Evolutionary conservation across 2,888 invertebrate genomes (phyloP), one percentile per base, ranked within the genome.

Genomic region (Imbricaverruca yamaguchii): DNA sequence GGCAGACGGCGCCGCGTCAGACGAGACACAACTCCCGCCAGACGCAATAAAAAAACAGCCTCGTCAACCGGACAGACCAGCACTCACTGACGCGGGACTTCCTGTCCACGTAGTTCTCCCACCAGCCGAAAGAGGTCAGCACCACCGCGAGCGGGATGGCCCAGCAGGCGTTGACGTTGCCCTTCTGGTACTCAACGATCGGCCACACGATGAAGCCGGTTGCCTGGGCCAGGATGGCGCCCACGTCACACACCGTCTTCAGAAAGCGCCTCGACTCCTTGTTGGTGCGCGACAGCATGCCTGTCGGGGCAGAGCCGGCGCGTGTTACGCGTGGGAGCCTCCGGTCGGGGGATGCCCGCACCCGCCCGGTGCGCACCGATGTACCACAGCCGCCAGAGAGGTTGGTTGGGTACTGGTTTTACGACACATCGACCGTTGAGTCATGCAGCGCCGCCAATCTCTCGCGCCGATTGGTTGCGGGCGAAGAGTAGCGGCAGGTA

Each of bases 71-170:
- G 9, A 10, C n/a, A 7, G 63, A n/a, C 63, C 21, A 18, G 55
- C 21, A 74, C 74, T 74, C 21, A 92, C 92, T 92, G 83, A 96
- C 90, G 0, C 95, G 93, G 82, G 97, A 96, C 85, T 94, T 92
- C 82, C 92, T 90, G 82, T 94, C 93, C 1, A 97, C 94, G 86
- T 95, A 98, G 88, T 98, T 98, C 88, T 98, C 98, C 98, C 98
- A 98, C 96, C 97, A 98, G 55, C 95, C 95, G 67, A 95, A 90
- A 0, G 98, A 98, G 83, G 96, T 93, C 85, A 96, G 91, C 81
- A 96, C 87, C 65, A 96, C 91, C 0, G 96, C 91, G 0, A 95
- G 89, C 0, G 97, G 96, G 84, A 98, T 94, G 78, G 95, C 89
- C 94, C 94, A 95, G 67, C 95, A 87, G 81, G 92, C 91, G 0